Conservation (phyloP, 2,113 vertebrate species). For the Silurus meridionalis region DNA sequence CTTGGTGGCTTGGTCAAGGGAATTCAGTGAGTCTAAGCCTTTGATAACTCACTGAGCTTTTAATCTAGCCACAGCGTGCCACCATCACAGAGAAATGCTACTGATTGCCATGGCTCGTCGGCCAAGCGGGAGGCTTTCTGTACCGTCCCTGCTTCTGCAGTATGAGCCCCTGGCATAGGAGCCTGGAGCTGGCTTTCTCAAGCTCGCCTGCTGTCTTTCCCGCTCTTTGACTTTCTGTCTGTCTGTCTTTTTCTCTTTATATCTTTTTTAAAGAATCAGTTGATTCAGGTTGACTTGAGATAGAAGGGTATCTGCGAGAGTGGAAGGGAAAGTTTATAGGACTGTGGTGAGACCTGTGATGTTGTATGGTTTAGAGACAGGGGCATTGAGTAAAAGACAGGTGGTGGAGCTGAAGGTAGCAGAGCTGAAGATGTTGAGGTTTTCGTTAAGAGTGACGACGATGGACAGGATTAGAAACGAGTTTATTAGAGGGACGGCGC, state of each 20-base stretch:
- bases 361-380: too few relatives aligned
- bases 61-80: conserved; percentile 67
- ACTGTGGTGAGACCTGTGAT: too few relatives aligned
- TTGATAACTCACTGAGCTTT: conserved; percentile 74
- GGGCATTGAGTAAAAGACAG: too few relatives aligned
- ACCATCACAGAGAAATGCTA: conserved; percentile 69
- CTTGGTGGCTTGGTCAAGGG: conserved; percentile 57
- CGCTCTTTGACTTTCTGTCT: background rate
- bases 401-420: too few relatives aligned
- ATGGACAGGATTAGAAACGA: too few relatives aligned
- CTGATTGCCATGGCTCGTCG: conserved; percentile 66
- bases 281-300: background rate
- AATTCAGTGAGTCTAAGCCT: conserved; percentile 70
- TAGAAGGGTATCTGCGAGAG: too few relatives aligned
- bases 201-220: too few relatives aligned
- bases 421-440: too few relatives aligned
- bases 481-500: too few relatives aligned
- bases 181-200: background rate
- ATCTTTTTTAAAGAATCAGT: background rate
- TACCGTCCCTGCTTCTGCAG: background rate
- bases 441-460: too few relatives aligned
- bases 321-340: too few relatives aligned
- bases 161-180: background rate
- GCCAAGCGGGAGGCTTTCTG: background rate
- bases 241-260: too few relatives aligned